Conservation (phyloP, 2,113 vertebrate species). For the Hassar affinis region DNA sequence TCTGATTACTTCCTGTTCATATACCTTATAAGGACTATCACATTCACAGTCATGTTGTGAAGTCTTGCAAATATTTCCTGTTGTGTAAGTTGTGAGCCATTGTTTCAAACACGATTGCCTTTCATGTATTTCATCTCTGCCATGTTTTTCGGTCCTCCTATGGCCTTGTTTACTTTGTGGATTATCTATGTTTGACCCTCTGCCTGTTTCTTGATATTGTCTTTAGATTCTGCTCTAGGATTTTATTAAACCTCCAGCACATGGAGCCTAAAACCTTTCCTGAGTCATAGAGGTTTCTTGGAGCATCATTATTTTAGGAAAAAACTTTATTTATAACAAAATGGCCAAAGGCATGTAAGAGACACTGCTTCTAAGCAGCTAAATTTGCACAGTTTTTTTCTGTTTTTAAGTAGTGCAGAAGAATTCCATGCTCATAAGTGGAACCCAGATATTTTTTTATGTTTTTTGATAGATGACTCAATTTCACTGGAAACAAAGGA, state of each 20-base stretch:
- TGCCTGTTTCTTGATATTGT: background rate
- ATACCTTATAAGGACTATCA: background rate
- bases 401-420: background rate
- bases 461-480: too few relatives aligned
- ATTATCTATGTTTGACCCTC: background rate
- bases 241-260: background rate
- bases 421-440: background rate
- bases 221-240: background rate
- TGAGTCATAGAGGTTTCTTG: background rate
- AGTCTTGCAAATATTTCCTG: background rate
- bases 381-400: background rate
- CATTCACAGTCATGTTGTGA: background rate
- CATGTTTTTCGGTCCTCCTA: background rate
- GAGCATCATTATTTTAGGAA: background rate
- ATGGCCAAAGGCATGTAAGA: background rate
- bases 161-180: background rate
- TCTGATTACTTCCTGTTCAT: background rate
- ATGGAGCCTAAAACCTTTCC: background rate
- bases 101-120: background rate
- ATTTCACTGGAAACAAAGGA: background rate
- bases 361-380: background rate
- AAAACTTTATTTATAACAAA: background rate
- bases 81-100: background rate
- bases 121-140: background rate
- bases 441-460: too few relatives aligned